phyloP scores from a whole-genome alignment of 1,140 invertebrate species.

The Schlechtendalia chinensis region DNA sequence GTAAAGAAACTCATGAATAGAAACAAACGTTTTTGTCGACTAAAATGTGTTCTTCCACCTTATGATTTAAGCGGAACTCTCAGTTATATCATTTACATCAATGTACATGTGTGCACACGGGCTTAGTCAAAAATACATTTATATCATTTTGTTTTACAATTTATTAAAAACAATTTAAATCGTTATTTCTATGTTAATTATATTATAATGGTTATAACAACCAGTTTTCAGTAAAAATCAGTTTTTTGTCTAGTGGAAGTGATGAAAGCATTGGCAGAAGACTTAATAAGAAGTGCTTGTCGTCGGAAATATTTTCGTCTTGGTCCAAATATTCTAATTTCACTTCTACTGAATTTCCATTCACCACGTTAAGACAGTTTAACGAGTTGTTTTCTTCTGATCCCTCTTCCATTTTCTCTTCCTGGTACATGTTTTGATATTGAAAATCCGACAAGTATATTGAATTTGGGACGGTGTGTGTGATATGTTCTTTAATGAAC shows the following conservation, averaged over 20 bases:
- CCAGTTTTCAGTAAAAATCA: too few species aligned
- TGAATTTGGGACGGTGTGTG: not conserved
- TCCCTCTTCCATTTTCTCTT: not conserved
- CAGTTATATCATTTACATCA: not conserved
- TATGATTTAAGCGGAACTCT: not conserved
- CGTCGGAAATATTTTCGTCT: slow-evolving; percentile 35
- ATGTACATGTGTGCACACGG: not conserved
- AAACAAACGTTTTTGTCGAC: not conserved
- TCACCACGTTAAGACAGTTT: not conserved
- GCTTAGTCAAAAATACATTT: not conserved
- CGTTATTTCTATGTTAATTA: too few species aligned
- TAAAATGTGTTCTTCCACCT: not conserved
- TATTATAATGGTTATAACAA: too few species aligned
- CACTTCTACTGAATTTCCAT: not conserved
- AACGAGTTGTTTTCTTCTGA: not conserved
- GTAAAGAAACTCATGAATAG: not conserved
- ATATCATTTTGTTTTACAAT: too few species aligned
- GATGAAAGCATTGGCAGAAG: slow-evolving; percentile 14
- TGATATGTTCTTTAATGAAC: slow-evolving; percentile 40
- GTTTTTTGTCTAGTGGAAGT: slow-evolving; percentile 25
- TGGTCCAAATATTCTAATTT: not conserved
- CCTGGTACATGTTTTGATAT: slow-evolving; percentile 34
- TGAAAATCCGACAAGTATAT: not conserved
- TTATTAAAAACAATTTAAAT: too few species aligned
- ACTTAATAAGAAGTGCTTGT: slow-evolving; percentile 41